These are phyloP conservation scores for Athene noctua DNA, from an alignment of 2,113 vertebrate genomes.

Conservation along the genomic window DNA sequence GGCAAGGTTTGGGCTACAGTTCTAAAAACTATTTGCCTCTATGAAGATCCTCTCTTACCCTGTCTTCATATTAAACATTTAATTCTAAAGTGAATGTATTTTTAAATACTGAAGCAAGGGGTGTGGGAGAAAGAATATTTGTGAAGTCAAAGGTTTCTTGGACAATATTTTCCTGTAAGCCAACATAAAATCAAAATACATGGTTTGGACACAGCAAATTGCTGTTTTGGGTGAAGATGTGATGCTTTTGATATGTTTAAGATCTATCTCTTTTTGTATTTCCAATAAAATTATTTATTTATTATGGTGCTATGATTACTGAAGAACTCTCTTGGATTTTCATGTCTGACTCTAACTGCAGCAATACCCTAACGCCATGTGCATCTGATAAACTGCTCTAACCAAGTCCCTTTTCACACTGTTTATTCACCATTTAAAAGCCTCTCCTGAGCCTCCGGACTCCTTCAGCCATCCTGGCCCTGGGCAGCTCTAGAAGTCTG, in stretches of 20 bases:
- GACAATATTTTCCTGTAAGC: neutral
- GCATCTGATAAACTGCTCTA: neutral
- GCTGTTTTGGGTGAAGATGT: neutral
- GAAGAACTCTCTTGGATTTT: neutral
- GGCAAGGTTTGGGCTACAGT: neutral
- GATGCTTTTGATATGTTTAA: neutral
- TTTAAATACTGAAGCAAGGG: neutral
- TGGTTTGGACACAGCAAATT: neutral
- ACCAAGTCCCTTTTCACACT: neutral
- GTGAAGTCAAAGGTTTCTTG: neutral
- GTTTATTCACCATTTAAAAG: neutral
- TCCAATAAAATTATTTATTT: neutral
- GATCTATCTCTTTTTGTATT: neutral
- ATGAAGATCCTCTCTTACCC: neutral
- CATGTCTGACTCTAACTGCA: neutral
- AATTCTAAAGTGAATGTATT: neutral
- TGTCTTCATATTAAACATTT: neutral
- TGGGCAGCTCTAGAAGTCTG: neutral
- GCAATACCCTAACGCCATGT: neutral
- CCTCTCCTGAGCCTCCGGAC: neutral
- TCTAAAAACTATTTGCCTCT: neutral
- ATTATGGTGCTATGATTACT: neutral
- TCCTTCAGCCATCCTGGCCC: neutral
- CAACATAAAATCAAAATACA: neutral
- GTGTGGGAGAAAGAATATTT: neutral